A percentile compares a stretch with the other conserved stretches of the same genome.
Evolutionary conservation across 2,797 vertebrate species (phyloP).

Genomic region (Micropoecilia bifurca): DNA sequence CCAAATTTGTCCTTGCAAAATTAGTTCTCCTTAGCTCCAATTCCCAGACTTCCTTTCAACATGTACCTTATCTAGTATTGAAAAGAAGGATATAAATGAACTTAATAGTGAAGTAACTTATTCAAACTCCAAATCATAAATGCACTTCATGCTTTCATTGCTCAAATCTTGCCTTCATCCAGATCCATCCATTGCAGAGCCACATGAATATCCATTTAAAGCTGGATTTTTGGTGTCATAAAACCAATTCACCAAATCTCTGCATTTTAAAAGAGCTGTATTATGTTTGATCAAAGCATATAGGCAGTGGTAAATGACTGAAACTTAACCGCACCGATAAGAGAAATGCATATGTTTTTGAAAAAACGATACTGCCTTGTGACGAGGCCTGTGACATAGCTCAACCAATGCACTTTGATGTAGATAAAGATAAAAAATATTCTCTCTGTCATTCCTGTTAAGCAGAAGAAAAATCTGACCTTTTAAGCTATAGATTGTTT

Average conservation of each 20-base stretch:
- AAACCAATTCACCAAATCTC: constrained; percentile 25
- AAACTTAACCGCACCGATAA: constrained; percentile 36
- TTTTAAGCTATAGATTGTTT: constrained; percentile 53
- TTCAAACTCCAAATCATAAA: constrained; percentile 62
- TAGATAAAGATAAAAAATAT: constrained; percentile 66
- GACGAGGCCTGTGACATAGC: constrained; percentile 67
- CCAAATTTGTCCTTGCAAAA: constrained; percentile 57
- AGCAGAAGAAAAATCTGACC: constrained; percentile 51
- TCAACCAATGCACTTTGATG: constrained; percentile 79
- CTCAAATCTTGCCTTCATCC: constrained; percentile 33
- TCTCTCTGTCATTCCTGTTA: constrained; percentile 61
- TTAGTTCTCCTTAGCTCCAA: constrained; percentile 47
- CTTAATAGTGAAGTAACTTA: constrained; percentile 46
- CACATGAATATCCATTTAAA: constrained; percentile 65
- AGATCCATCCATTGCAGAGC: constrained; percentile 48
- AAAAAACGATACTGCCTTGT: constrained; percentile 54
- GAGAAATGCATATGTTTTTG: constrained; percentile 51
- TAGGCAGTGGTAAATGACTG: constrained; percentile 29
- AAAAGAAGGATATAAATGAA: constrained; percentile 55
- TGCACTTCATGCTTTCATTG: constrained; percentile 27
- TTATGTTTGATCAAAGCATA: constrained; percentile 63
- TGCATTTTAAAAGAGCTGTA: constrained; percentile 62
- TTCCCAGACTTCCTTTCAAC: constrained; percentile 33
- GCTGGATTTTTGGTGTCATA: constrained; percentile 50
- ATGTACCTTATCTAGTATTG: constrained; percentile 27